Percentiles rank a stretch among this genome's conserved stretches.
Evolutionary conservation across 2,113 vertebrate genomes (phyloP).

Genomic region (Datnioides undecimradiatus): DNA sequence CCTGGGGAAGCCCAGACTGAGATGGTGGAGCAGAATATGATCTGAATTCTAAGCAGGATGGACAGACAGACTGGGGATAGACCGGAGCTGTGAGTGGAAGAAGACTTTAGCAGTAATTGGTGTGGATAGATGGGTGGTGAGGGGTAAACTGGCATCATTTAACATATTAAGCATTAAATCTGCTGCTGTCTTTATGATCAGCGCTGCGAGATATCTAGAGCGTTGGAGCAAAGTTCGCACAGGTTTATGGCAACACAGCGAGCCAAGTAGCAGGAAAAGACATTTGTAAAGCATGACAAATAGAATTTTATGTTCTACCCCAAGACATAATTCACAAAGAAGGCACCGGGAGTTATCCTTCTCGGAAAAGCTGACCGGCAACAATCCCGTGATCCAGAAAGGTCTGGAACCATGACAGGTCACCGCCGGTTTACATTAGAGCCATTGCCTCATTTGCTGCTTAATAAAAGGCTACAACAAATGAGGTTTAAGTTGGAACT

Average conservation of each 20-base stretch:
- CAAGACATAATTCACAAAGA: too few relatives aligned
- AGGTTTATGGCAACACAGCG: background rate
- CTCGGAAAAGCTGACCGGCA: too few relatives aligned
- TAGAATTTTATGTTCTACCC: too few relatives aligned
- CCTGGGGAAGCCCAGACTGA: background rate
- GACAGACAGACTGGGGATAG: background rate
- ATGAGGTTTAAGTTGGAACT: too few relatives aligned
- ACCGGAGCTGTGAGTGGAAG: background rate
- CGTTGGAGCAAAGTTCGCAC: background rate
- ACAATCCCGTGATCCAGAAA: too few relatives aligned
- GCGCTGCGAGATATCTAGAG: background rate
- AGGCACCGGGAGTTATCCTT: too few relatives aligned
- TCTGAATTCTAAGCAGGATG: conserved; percentile 10
- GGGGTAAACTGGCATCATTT: background rate
- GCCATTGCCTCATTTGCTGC: too few relatives aligned
- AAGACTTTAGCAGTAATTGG: background rate
- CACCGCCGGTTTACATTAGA: too few relatives aligned
- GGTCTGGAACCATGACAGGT: too few relatives aligned
- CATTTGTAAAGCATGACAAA: too few relatives aligned
- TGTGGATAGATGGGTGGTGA: background rate
- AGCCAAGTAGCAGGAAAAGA: background rate
- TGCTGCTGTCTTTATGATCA: background rate
- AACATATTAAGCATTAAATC: background rate
- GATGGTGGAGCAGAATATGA: conserved; percentile 5
- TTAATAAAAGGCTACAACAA: too few relatives aligned